Evolutionary conservation across 2,797 vertebrate species (phyloP), one percentile per base, ranked within the genome.

Genomic region (Tragopan temminckii): DNA sequence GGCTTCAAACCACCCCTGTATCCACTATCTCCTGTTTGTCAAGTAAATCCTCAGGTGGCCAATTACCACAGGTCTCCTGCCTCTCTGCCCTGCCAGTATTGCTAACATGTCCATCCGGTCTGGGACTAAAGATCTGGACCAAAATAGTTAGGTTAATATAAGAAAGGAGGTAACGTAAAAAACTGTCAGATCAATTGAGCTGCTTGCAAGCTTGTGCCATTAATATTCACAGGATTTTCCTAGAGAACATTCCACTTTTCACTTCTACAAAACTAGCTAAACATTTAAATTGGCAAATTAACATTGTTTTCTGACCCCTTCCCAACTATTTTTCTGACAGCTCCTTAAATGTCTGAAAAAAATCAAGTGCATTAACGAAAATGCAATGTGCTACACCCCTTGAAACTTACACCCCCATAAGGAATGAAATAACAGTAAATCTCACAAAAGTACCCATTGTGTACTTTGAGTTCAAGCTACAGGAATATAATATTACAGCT

Each of bases 371-470:
- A 84, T 94, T 92, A 94, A 91, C 80, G 78, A 92, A 96, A 91
- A 91, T 17, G 57, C 50, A 76, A 21, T 64, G 57, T 20, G 19
- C n/a, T 80, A 68, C 52, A 70, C 35, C 69, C 57, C 89, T 79
- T 92, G 85, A 66, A 94, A 91, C 40, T 63, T 42, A 58, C 74
- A 84, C 48, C 88, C n/a, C 85, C 85, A 50, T 53, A 93, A 68
- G 42, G 85, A 93, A 81, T 83, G 63, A 92, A 95, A 93, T 91
- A 93, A 85, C 64, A 96, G 82, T 89, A 93, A 91, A 90, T 94
- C 92, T 95, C 94, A 95, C 91, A 94, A 89, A 77, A 92, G 80
- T 85, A 93, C 38, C 72, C 95, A 89, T 68, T 96, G 84, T 93
- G 85, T 77, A 70, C 85, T 92, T 90, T 84, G 87, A 83, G 68